Evolutionary conservation across 1,140 invertebrate species (phyloP).

Genomic region (Tetramorium alpestre): DNA sequence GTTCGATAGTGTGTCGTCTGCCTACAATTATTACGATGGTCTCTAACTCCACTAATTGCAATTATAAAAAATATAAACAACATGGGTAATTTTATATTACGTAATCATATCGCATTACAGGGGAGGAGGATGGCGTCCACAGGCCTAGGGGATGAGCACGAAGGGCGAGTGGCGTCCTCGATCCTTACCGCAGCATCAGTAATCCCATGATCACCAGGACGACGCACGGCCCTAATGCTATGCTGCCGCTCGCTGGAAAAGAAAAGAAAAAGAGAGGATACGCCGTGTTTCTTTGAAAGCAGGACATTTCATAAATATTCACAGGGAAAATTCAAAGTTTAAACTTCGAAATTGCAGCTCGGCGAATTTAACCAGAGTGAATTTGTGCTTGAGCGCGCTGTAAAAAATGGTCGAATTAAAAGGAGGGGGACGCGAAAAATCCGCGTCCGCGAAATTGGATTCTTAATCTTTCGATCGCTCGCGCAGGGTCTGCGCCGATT

Average conservation of each 20-base stretch:
- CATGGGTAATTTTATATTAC: slow-evolving; percentile 72
- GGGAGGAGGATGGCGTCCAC: not conserved
- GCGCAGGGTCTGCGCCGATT: not conserved
- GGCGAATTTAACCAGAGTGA: not conserved
- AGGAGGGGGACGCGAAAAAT: not conserved
- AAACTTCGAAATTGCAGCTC: slow-evolving; percentile 11
- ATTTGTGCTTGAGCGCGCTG: not conserved
- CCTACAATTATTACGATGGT: slow-evolving; percentile 47
- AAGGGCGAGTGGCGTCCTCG: slow-evolving; percentile 3
- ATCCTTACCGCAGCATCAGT: slow-evolving; percentile 66
- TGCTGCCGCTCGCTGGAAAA: slow-evolving; percentile 69
- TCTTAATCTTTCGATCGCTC: slow-evolving; percentile 39
- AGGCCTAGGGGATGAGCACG: slow-evolving; percentile 65
- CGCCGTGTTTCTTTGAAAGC: not conserved
- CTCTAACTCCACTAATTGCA: slow-evolving; percentile 71
- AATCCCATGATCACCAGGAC: slow-evolving; percentile 60
- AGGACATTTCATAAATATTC: slow-evolving; percentile 47
- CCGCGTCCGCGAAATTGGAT: slow-evolving; percentile 41
- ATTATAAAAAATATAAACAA: slow-evolving; percentile 80
- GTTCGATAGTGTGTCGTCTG: slow-evolving; percentile 46
- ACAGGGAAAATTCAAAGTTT: slow-evolving; percentile 30
- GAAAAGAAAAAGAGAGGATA: not conserved
- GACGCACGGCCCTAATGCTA: slow-evolving; percentile 48
- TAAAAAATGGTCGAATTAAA: slow-evolving; percentile 39
- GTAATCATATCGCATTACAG: slow-evolving; percentile 43